Percentiles rank a stretch among this genome's conserved stretches.
Conservation (phyloP, 2,113 vertebrate species). For the Oriolus oriolus region DNA sequence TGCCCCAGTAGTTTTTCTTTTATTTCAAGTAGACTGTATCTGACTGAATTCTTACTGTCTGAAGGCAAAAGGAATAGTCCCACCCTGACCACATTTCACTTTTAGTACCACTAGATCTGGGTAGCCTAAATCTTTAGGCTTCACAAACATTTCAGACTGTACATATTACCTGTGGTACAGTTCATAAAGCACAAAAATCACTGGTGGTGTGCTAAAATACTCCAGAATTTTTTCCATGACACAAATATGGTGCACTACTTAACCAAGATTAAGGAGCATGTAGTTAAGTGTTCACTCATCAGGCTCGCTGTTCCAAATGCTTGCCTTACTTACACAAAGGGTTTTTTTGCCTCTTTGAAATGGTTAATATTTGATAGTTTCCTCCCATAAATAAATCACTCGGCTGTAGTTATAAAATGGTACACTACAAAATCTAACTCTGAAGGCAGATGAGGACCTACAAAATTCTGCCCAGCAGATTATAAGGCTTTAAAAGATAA, state of each 20-base stretch:
- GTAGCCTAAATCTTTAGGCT: conserved; percentile 49
- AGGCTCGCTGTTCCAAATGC: background rate
- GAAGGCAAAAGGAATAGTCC: conserved; percentile 19
- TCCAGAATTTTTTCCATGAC: background rate
- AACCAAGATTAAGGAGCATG: background rate
- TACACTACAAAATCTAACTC: background rate
- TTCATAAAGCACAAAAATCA: conserved; percentile 43
- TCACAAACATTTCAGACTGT: conserved; percentile 40
- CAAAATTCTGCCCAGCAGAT: background rate
- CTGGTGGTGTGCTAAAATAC: background rate
- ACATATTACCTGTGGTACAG: conserved; percentile 33
- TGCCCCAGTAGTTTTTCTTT: background rate
- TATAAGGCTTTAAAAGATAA: conserved; percentile 12
- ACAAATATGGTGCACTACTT: background rate
- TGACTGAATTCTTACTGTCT: conserved; percentile 34
- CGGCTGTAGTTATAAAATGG: background rate
- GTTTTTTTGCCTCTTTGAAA: background rate
- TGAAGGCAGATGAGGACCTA: background rate
- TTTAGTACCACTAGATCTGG: conserved; percentile 29
- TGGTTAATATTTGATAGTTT: conserved; percentile 37
- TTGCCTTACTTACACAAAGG: background rate
- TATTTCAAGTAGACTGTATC: conserved; percentile 13
- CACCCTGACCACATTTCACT: conserved; percentile 36
- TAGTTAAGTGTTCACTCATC: background rate
- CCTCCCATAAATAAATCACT: conserved; percentile 4